Evolutionary conservation across 2,797 vertebrate genomes (phyloP).

Genomic region (Platalea minor): DNA sequence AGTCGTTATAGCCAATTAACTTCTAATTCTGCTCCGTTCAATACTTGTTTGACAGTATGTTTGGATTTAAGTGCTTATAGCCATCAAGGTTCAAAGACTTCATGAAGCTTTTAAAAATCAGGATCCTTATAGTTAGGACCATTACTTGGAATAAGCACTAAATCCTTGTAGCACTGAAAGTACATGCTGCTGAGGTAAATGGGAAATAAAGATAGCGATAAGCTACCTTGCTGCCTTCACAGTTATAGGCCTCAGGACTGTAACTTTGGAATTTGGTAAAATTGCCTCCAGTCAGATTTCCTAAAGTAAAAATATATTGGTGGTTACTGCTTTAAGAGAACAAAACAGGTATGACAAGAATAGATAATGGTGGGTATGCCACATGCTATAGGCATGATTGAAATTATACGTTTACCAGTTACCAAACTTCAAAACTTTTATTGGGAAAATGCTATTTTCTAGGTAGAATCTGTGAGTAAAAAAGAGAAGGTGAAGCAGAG

Average conservation of each 20-base stretch:
- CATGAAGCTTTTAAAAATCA: slow-evolving; percentile 17
- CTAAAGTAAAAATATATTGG: background rate
- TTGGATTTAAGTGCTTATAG: slow-evolving; percentile 22
- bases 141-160: background rate
- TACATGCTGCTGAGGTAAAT: background rate
- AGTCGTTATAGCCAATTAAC: slow-evolving; percentile 19
- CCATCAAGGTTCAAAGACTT: background rate
- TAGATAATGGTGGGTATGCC: background rate
- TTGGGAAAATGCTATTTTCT: slow-evolving; percentile 33
- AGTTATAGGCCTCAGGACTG: background rate
- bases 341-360: background rate
- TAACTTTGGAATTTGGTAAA: background rate
- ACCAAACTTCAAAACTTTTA: background rate
- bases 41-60: background rate
- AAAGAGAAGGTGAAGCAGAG: slow-evolving; percentile 97
- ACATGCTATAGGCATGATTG: background rate
- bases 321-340: background rate
- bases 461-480: slow-evolving; percentile 92
- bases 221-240: background rate
- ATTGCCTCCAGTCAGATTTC: background rate
- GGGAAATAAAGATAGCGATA: background rate
- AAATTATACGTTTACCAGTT: background rate
- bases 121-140: background rate
- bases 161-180: background rate
- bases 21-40: background rate